phyloP scores from a whole-genome alignment of 2,888 invertebrate genomes.

The Encarsia formosa region DNA sequence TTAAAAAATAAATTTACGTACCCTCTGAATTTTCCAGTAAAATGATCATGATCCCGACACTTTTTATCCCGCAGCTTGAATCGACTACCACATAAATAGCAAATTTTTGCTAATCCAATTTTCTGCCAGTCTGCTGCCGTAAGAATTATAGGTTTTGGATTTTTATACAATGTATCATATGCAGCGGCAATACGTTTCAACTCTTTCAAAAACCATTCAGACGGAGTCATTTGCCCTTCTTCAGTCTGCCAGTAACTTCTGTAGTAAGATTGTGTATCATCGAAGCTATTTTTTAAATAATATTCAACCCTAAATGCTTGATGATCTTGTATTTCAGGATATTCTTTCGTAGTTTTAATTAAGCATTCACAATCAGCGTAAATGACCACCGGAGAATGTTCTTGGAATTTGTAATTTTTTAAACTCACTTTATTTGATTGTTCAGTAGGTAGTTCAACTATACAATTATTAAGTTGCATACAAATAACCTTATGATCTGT shows the following conservation, averaged over 20 bases:
- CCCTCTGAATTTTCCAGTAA: constrained; percentile 26
- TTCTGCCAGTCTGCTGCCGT: neutral
- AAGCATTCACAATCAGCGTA: neutral
- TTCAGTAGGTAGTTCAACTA: neutral
- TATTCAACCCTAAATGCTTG: too few relatives aligned
- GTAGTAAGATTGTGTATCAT: neutral
- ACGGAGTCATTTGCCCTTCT: neutral
- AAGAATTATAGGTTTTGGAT: neutral
- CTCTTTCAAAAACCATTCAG: neutral
- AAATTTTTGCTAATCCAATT: constrained; percentile 2
- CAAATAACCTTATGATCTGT: neutral
- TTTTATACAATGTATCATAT: neutral
- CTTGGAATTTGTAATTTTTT: neutral
- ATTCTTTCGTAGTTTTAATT: neutral
- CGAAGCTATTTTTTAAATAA: neutral
- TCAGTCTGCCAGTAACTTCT: neutral
- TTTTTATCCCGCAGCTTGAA: constrained; percentile 13
- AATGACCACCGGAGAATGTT: neutral
- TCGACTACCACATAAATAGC: constrained; percentile 20
- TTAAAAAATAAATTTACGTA: too few relatives aligned
- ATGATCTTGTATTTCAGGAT: too few relatives aligned
- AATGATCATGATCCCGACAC: constrained; percentile 27
- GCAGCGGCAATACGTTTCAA: neutral
- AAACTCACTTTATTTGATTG: neutral
- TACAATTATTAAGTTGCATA: neutral